A percentile compares a stretch with the other conserved stretches of the same genome.
These are phyloP conservation scores for Plagodis dolabraria DNA, from an alignment of 2,888 invertebrate genomes.

Conservation along the genomic window DNA sequence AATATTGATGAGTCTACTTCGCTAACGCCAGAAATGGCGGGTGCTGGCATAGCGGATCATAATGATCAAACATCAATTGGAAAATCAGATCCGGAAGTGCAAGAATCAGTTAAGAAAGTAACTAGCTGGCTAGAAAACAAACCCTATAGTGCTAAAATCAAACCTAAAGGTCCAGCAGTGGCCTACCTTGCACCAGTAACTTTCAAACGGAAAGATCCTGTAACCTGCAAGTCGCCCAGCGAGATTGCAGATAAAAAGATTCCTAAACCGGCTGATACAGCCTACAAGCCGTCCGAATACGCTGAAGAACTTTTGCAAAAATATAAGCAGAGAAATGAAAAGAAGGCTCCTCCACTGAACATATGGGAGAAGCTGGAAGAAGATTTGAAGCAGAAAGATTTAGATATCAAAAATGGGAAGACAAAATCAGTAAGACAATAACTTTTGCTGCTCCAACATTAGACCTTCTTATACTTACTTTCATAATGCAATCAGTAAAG, in stretches of 20 bases:
- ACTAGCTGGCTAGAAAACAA: conserved; percentile 48
- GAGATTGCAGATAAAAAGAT: conserved; percentile 20
- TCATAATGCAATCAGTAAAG: no score
- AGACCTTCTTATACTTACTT: no score
- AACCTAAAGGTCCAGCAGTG: conserved; percentile 15
- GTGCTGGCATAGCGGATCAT: background rate
- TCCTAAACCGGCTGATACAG: conserved; percentile 13
- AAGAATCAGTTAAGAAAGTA: conserved; percentile 34
- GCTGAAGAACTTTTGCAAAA: conserved; percentile 48
- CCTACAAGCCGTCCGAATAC: conserved; percentile 46
- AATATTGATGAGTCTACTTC: no score
- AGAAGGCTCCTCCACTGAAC: conserved; percentile 11
- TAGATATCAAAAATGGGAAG: conserved; percentile 4
- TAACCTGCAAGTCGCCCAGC: conserved; percentile 20
- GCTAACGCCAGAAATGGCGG: conserved; percentile 8
- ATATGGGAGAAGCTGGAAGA: conserved; percentile 43
- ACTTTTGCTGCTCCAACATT: no score
- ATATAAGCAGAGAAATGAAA: conserved; percentile 36
- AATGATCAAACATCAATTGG: background rate
- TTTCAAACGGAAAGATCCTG: conserved; percentile 50
- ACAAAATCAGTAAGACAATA: background rate
- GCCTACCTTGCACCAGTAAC: conserved; percentile 39
- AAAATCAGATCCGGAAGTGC: background rate
- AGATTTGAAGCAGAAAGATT: conserved; percentile 43
- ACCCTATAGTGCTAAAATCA: conserved; percentile 26